A percentile compares a stretch with the other conserved stretches of the same genome.
These are phyloP conservation scores for Hemicentrotus pulcherrimus DNA, from an alignment of 35 echinoderm and acorn worm species.

Conservation along the genomic window DNA sequence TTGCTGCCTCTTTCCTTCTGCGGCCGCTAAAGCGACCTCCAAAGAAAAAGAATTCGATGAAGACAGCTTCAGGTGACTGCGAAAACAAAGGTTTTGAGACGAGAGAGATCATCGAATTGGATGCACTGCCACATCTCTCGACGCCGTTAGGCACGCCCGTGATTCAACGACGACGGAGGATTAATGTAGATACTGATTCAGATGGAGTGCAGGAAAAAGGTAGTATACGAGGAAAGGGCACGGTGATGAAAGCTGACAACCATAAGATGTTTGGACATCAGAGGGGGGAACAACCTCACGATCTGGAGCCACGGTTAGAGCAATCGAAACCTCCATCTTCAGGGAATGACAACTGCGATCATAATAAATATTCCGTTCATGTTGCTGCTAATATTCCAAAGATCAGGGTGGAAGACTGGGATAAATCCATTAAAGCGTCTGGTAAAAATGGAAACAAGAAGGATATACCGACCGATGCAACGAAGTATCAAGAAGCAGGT, in stretches of 20 bases:
- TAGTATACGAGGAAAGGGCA: not conserved
- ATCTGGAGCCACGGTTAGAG: not conserved
- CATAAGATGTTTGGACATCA: not conserved
- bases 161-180: not conserved
- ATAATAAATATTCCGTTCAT: not conserved
- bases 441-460: not conserved
- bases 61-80: not conserved
- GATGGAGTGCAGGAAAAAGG: not conserved
- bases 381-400: not conserved
- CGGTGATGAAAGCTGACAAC: not conserved
- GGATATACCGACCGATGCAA: not conserved
- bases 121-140: not conserved
- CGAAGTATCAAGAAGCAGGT: not conserved
- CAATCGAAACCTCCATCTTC: not conserved
- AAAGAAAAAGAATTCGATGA: not conserved
- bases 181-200: not conserved
- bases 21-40: not conserved
- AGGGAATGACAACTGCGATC: not conserved
- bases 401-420: not conserved
- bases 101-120: not conserved
- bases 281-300: not conserved
- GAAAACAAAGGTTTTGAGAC: not conserved
- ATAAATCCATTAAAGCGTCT: not conserved
- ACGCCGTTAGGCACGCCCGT: constrained; percentile 26
- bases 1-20: not conserved